Percentiles rank a stretch among this genome's conserved stretches.
Evolutionary conservation across 2,888 invertebrate genomes (phyloP).

Genomic region (Drosophila aldrichi): DNA sequence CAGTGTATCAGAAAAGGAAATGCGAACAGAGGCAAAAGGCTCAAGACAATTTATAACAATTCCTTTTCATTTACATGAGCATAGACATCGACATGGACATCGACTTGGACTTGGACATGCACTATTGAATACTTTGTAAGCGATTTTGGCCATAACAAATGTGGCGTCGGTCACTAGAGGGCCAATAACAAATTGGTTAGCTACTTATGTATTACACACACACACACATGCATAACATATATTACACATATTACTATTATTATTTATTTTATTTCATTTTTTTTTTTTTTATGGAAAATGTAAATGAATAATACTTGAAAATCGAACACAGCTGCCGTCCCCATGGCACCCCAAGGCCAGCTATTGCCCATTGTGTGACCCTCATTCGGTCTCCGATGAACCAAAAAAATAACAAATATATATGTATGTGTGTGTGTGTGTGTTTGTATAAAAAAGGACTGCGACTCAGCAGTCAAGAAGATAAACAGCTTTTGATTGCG

Average conservation of each 20-base stretch:
- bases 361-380: constrained; percentile 42
- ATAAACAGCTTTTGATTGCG: constrained; percentile 77
- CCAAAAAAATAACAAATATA: constrained; percentile 33
- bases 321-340: neutral
- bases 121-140: constrained; percentile 73
- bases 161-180: constrained; percentile 40
- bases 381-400: constrained; percentile 49
- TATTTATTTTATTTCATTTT: constrained; percentile 6
- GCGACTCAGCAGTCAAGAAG: constrained; percentile 54
- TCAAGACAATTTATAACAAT: constrained; percentile 73
- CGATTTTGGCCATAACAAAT: constrained; percentile 68
- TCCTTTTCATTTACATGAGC: constrained; percentile 66
- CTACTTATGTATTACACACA: constrained; percentile 31
- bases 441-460: constrained; percentile 21
- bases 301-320: constrained; percentile 66
- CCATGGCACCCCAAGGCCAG: constrained; percentile 17
- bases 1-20: constrained; percentile 13
- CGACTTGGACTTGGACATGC: no score
- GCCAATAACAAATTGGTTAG: constrained; percentile 55
- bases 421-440: neutral
- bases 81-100: constrained; percentile 23
- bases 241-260: constrained; percentile 35
- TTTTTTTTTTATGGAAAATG: constrained; percentile 60
- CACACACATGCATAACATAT: neutral
- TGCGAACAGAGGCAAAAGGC: constrained; percentile 40